phyloP scores from a whole-genome alignment of 2,888 invertebrate genomes.

The Lochmaea crataegi region DNA sequence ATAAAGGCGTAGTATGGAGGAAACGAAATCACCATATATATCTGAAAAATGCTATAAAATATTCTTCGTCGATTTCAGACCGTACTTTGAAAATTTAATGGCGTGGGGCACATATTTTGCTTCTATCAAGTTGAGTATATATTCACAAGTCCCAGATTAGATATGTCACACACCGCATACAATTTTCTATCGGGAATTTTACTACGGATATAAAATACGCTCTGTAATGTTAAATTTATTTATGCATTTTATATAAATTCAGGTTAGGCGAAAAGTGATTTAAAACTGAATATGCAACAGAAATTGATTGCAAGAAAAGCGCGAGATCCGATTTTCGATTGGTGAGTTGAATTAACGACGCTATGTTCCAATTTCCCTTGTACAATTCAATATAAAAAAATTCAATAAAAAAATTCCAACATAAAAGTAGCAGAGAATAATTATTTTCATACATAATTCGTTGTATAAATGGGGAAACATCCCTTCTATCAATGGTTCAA shows the following conservation, averaged over 20 bases:
- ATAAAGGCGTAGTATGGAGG: neutral
- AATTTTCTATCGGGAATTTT: slow-evolving; percentile 36
- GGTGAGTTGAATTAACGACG: neutral
- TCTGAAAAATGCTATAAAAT: slow-evolving; percentile 26
- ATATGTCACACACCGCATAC: slow-evolving; percentile 36
- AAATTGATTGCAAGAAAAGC: slow-evolving; percentile 6
- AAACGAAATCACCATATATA: slow-evolving; percentile 11
- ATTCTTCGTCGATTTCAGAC: slow-evolving; percentile 23
- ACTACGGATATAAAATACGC: slow-evolving; percentile 28
- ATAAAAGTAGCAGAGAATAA: no score
- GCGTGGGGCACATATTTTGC: slow-evolving; percentile 32
- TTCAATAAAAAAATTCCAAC: no score
- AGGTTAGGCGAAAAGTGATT: slow-evolving; percentile 28
- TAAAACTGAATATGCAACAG: slow-evolving; percentile 1
- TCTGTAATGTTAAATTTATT: slow-evolving; percentile 30
- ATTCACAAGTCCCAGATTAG: slow-evolving; percentile 33
- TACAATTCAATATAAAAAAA: no score
- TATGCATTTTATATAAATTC: slow-evolving; percentile 26
- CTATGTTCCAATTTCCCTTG: neutral
- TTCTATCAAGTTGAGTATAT: slow-evolving; percentile 32
- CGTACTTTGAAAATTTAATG: slow-evolving; percentile 37
- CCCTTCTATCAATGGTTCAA: no score
- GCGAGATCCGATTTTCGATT: neutral
- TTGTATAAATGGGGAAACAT: no score
- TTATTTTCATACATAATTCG: no score